Base-by-base conservation (phyloP, 2,797 vertebrate genomes). In the Karalla daura region DNA sequence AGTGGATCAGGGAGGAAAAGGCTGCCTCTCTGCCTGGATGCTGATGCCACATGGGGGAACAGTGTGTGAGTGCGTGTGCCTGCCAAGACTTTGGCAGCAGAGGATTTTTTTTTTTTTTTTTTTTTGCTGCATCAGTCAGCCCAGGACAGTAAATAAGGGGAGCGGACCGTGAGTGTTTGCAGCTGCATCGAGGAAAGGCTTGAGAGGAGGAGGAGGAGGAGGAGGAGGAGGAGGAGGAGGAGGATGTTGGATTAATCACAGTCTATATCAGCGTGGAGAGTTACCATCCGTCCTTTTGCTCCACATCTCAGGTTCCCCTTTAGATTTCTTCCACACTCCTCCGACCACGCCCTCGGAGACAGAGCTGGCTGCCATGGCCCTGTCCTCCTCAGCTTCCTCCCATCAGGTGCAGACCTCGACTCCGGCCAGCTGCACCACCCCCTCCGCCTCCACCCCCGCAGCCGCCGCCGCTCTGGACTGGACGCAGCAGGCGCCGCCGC, bases 291-390 rank as follows among this genome's bases (percentile, higher is more conserved):
- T 46, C 25, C 14, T 39, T 41, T 28, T 50, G 27, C 59, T 58
- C 15, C 10, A 24, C 25, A 20, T 58, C 25, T 63, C 63, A 93
- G 92, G 81, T 62, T 93, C 92, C 67, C 89, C 89, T 75, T 75
- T 91, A 74, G 92, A 93, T 84, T 90, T 94, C 65, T 94, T 91
- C 87, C 91, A 92, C 62, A 93, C 92, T 3, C 87, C 93, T 72
- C 89, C 91, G 3, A 86, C 88, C 69, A 92, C 91, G 1, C 93
- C 91, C 50, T 83, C 89, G 5, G 88, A 89, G 63, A 80, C 81
- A 28, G 80, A 88, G 32, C 81, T 90, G 45, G 56, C 78, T 41
- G 80, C 79, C 71, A 86, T 92, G 88, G 84, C 86, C 68, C 72
- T 85, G 12, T 72, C 85, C 64, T 66, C 86, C 27, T 51, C 72